phyloP scores from a whole-genome alignment of 2,113 vertebrate species.

The Dryoscopus gambensis region DNA sequence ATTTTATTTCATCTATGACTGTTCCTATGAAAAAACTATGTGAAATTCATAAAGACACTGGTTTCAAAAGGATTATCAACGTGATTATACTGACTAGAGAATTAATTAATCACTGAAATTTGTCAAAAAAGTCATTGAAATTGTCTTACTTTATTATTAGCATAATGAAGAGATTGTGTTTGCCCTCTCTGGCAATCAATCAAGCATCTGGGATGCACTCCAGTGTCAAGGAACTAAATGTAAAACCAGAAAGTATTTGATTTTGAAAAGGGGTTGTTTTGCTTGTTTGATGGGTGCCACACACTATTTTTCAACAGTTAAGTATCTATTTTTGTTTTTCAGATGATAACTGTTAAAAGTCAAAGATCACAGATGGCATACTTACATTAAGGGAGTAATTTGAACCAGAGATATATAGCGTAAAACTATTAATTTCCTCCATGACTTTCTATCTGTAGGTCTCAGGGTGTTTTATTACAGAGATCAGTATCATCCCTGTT shows the following conservation, averaged over 20 bases:
- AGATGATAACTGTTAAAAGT: not conserved
- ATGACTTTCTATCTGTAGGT: not conserved
- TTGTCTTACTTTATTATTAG: slow-evolving; percentile 51
- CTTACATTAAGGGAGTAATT: not conserved
- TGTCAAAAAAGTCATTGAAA: slow-evolving; percentile 30
- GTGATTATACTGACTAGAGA: slow-evolving; percentile 6
- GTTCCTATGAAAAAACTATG: not conserved
- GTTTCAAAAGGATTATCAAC: slow-evolving; percentile 41
- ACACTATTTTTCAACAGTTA: not conserved
- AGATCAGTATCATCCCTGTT: not conserved
- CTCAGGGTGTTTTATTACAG: not conserved
- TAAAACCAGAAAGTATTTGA: not conserved
- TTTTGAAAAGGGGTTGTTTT: not conserved
- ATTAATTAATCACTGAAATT: slow-evolving; percentile 52
- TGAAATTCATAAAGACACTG: not conserved
- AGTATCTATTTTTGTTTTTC: not conserved
- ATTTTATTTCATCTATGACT: not conserved
- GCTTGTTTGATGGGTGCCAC: not conserved
- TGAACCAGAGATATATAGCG: not conserved
- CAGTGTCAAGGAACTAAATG: not conserved
- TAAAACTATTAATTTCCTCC: not conserved
- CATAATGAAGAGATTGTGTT: slow-evolving; percentile 51
- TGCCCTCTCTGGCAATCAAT: slow-evolving; percentile 46
- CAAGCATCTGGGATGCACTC: not conserved
- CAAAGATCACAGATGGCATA: not conserved